These are phyloP conservation scores for Tricholauxania praeusta DNA, from an alignment of 2,888 invertebrate genomes.

Conservation along the genomic window DNA sequence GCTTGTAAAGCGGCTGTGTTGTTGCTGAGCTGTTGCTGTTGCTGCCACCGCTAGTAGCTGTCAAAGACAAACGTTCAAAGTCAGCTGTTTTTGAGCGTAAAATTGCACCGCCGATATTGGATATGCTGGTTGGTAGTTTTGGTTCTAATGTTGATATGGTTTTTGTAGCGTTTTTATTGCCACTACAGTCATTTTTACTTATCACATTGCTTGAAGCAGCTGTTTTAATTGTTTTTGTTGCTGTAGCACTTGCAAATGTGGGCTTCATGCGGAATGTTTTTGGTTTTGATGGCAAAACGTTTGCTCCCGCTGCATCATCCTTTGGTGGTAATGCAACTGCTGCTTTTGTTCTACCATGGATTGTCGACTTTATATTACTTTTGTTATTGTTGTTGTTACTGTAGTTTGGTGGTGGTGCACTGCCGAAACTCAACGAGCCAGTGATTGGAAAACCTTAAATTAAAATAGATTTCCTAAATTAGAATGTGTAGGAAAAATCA, in stretches of 20 bases:
- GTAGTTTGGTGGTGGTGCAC: conserved; percentile 17
- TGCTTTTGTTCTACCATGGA: not conserved
- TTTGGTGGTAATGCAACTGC: not conserved
- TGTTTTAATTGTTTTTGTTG: not conserved
- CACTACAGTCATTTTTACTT: not conserved
- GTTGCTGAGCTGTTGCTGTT: conserved; percentile 13
- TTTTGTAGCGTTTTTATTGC: conserved; percentile 17
- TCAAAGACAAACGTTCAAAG: conserved; percentile 70
- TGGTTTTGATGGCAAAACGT: conserved; percentile 32
- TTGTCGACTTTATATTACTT: not conserved
- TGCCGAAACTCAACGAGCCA: conserved; percentile 48
- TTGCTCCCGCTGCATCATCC: not conserved
- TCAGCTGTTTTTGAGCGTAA: conserved; percentile 77
- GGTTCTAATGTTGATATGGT: conserved; percentile 57
- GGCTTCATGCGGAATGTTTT: conserved; percentile 38
- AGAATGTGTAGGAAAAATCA: too few species aligned
- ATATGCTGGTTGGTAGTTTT: conserved; percentile 72
- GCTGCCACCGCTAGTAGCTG: conserved; percentile 15
- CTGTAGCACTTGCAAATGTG: not conserved
- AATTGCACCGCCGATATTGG: conserved; percentile 76
- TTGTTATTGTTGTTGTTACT: conserved; percentile 1
- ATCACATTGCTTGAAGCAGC: not conserved
- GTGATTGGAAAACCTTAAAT: conserved; percentile 46
- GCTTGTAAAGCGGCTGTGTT: conserved; percentile 74
- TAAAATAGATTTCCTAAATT: not conserved